Conservation (phyloP, 2,888 invertebrate species). For the Orchesellides sinensis region DNA sequence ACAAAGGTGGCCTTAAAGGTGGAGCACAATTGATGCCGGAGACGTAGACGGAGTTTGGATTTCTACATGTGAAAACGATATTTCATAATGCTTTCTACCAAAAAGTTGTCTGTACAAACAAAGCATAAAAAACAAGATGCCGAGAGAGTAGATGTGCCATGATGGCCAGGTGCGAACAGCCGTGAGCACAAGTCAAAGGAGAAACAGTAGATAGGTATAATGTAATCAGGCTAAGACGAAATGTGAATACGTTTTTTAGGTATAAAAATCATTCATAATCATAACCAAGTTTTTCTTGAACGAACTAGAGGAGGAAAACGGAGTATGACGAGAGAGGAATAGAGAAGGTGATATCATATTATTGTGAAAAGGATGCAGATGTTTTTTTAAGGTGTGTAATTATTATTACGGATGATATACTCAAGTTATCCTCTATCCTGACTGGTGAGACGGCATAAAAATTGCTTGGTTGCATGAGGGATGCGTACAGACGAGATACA, state of each 20-base stretch:
- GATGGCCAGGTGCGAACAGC: conserved; percentile 4
- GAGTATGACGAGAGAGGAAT: background rate
- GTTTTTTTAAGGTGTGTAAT: conserved; percentile 41
- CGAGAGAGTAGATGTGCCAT: background rate
- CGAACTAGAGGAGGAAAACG: background rate
- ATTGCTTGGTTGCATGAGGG: conserved; percentile 12
- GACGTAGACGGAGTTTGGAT: too few species aligned
- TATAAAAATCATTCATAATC: background rate
- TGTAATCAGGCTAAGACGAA: background rate
- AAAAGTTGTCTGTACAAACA: too few species aligned
- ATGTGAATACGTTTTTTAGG: background rate
- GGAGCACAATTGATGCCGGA: too few species aligned
- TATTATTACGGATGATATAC: conserved; percentile 34
- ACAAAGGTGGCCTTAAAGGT: background rate
- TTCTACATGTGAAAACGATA: background rate
- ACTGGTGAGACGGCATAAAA: background rate
- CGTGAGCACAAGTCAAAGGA: conserved; percentile 11
- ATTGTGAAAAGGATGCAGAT: conserved; percentile 53
- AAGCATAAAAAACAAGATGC: too few species aligned
- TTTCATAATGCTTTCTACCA: too few species aligned
- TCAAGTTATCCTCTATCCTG: conserved; percentile 15
- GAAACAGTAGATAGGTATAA: background rate
- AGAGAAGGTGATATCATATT: background rate
- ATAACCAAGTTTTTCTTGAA: background rate
- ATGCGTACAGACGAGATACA: background rate